Conservation (phyloP, 2,113 vertebrate species). For the Myotis yumanensis region DNA sequence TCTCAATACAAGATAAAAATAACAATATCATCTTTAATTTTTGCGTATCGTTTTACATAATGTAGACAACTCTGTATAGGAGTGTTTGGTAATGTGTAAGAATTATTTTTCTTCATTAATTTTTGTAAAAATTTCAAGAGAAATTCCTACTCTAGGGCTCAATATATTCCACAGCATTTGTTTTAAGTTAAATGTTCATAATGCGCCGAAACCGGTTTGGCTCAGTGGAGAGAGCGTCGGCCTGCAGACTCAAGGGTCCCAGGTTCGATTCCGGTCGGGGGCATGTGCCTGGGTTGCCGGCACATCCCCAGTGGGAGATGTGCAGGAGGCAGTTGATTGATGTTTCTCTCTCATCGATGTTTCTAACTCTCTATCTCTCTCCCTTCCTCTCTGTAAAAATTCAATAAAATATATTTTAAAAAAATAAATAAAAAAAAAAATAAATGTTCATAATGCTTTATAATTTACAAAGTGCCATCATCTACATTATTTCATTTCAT, state of each 20-base stretch:
- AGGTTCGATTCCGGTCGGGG: no score
- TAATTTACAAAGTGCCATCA: not conserved
- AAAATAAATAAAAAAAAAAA: no score
- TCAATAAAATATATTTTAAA: no score
- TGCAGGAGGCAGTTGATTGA: no score
- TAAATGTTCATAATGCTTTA: not conserved
- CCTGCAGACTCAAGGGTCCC: no score
- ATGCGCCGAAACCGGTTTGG: no score
- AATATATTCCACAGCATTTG: conserved; percentile 18
- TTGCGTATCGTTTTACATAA: not conserved
- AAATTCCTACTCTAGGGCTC: not conserved
- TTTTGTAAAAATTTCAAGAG: not conserved
- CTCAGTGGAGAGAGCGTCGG: no score
- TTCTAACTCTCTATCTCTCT: no score
- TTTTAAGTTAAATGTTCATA: conserved; percentile 3
- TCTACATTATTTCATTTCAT: not conserved
- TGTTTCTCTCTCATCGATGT: no score
- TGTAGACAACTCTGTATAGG: not conserved
- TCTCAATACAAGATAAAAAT: not conserved
- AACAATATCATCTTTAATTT: not conserved
- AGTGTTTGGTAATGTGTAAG: conserved; percentile 2
- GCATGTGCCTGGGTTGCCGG: no score
- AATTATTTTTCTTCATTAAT: conserved; percentile 5
- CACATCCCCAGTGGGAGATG: no score
- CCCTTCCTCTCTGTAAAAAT: no score